phyloP scores from a whole-genome alignment of 1,140 invertebrate genomes.

The Hypothenemus hampei region DNA sequence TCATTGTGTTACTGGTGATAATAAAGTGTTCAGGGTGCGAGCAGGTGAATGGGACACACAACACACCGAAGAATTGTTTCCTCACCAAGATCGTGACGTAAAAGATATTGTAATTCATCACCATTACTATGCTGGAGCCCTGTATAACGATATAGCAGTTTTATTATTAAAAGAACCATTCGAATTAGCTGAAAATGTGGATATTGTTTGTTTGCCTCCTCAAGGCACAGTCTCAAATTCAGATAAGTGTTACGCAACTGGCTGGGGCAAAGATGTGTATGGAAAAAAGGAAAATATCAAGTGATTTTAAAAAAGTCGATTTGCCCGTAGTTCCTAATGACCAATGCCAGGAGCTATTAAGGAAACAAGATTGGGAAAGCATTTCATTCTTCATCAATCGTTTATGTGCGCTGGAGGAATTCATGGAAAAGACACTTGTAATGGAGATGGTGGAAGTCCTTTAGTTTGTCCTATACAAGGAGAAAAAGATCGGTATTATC shows the following conservation, averaged over 20 bases:
- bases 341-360: slow-evolving; percentile 53
- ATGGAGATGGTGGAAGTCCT: slow-evolving; percentile 55
- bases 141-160: slow-evolving; percentile 66
- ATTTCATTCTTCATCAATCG: slow-evolving; percentile 60
- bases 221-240: slow-evolving; percentile 42
- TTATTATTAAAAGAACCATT: slow-evolving; percentile 56
- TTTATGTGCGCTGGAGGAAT: slow-evolving; percentile 75
- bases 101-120: slow-evolving; percentile 45
- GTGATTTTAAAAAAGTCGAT: slow-evolving; percentile 64
- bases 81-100: slow-evolving; percentile 67
- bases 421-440: slow-evolving; percentile 60
- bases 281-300: slow-evolving; percentile 55
- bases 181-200: slow-evolving; percentile 59
- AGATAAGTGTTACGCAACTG: slow-evolving; percentile 52
- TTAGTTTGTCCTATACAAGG: slow-evolving; percentile 50
- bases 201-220: slow-evolving; percentile 64
- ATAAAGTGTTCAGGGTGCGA: slow-evolving; percentile 52
- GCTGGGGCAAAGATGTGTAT: slow-evolving; percentile 62
- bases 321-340: slow-evolving; percentile 55
- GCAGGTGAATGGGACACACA: slow-evolving; percentile 80
- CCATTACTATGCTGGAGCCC: slow-evolving; percentile 49
- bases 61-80: slow-evolving; percentile 62
- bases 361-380: slow-evolving; percentile 56
- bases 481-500: slow-evolving; percentile 42
- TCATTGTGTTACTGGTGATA: slow-evolving; percentile 52